A percentile compares a stretch with the other conserved stretches of the same genome.
Evolutionary conservation across 2,888 invertebrate genomes (phyloP).

Genomic region (Drosophila imparisetae): DNA sequence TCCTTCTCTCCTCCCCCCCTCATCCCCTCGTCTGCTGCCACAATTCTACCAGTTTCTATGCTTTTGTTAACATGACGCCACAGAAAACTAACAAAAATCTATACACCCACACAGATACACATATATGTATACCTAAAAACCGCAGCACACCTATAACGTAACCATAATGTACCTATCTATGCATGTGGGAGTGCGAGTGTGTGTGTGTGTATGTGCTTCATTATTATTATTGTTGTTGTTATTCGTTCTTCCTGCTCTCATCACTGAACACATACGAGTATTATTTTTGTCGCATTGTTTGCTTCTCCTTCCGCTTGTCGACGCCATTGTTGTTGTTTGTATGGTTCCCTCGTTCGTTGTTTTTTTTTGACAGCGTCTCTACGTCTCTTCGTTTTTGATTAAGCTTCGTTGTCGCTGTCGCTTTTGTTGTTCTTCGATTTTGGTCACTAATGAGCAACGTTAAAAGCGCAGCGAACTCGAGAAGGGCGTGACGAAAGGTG

Average conservation of each 20-base stretch:
- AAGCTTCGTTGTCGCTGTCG: slow-evolving; percentile 49
- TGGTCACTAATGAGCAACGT: slow-evolving; percentile 73
- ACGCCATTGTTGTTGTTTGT: slow-evolving; percentile 66
- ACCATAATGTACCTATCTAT: slow-evolving; percentile 40
- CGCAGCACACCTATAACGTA: slow-evolving; percentile 60
- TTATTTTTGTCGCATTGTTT: slow-evolving; percentile 77
- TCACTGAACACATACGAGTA: slow-evolving; percentile 44
- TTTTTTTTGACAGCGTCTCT: slow-evolving; percentile 50
- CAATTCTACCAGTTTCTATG: slow-evolving; percentile 48
- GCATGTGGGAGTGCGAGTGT: slow-evolving; percentile 16
- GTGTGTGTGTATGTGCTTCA: slow-evolving; percentile 45
- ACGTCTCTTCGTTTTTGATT: slow-evolving; percentile 67
- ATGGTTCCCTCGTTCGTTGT: slow-evolving; percentile 13
- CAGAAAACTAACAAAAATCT: slow-evolving; percentile 69
- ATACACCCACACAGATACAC: slow-evolving; percentile 23
- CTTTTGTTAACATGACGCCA: slow-evolving; percentile 74
- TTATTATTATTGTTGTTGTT: slow-evolving; percentile 57
- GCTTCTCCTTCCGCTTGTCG: slow-evolving; percentile 65
- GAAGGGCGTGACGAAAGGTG: slow-evolving; percentile 69
- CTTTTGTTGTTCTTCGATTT: slow-evolving; percentile 71
- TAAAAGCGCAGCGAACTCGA: slow-evolving; percentile 70
- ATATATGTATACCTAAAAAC: slow-evolving; percentile 17
- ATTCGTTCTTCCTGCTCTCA: slow-evolving; percentile 53
- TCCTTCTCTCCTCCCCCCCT: too few relatives aligned
- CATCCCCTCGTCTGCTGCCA: background rate